A percentile compares a stretch with the other conserved stretches of the same genome.
Evolutionary conservation across 30 jellyfish, hydroid and myxozoan species (phyloP).

Genomic region (Phacellophora camtschatica): DNA sequence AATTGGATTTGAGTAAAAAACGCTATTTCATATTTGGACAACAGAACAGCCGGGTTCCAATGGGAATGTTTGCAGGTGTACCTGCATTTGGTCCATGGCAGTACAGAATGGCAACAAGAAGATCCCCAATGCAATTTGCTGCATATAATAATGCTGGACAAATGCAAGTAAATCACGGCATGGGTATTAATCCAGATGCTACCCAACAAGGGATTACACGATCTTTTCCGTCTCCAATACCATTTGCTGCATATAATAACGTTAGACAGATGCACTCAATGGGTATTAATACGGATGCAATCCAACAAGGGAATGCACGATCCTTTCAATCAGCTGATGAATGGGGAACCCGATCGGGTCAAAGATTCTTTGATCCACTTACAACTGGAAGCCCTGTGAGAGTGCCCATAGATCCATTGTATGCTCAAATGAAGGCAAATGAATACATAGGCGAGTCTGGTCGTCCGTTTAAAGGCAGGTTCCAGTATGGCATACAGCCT

Average conservation of each 20-base stretch:
- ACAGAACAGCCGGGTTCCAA: not conserved
- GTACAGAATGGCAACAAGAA: not conserved
- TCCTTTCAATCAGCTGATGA: slow-evolving; percentile 14
- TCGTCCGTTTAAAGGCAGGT: slow-evolving; percentile 6
- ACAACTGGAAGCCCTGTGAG: slow-evolving; percentile 33
- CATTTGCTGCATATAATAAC: not conserved
- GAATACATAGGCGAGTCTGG: slow-evolving; percentile 52
- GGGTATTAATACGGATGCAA: not conserved
- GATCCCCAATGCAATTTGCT: not conserved
- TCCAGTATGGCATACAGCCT: slow-evolving; percentile 50
- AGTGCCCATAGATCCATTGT: slow-evolving; percentile 27
- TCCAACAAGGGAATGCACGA: slow-evolving; percentile 19
- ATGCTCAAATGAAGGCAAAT: slow-evolving; percentile 36
- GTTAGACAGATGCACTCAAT: not conserved
- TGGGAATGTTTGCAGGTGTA: slow-evolving; percentile 32
- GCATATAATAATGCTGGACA: not conserved
- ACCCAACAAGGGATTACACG: too few species aligned
- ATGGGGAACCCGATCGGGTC: slow-evolving; percentile 31
- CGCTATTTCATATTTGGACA: slow-evolving; percentile 17
- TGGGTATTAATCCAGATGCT: not conserved
- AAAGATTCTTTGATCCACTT: slow-evolving; percentile 1
- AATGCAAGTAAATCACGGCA: too few species aligned
- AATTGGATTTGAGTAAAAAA: not conserved
- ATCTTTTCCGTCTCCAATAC: not conserved
- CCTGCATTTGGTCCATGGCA: slow-evolving; percentile 46